phyloP scores from a whole-genome alignment of 2,797 vertebrate genomes.

The Gorsachius magnificus region DNA sequence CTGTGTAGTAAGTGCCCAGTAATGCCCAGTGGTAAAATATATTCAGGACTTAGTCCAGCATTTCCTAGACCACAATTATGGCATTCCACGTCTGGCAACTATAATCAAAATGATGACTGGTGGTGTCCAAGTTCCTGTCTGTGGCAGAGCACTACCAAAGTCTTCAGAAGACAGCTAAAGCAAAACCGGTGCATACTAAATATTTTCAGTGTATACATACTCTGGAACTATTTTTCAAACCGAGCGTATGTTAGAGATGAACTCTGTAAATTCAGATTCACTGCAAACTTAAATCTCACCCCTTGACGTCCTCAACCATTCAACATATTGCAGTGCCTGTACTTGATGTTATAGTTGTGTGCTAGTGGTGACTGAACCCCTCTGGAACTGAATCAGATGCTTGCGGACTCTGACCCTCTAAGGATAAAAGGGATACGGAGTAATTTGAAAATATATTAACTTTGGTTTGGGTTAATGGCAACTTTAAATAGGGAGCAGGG shows the following conservation, averaged over 20 bases:
- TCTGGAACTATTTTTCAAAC: not conserved
- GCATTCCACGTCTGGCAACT: not conserved
- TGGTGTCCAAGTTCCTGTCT: not conserved
- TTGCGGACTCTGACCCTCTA: not conserved
- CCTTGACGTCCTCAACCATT: not conserved
- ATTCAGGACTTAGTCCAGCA: not conserved
- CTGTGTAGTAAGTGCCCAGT: not conserved
- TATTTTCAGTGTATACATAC: not conserved
- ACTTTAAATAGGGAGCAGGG: not conserved
- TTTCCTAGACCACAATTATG: not conserved
- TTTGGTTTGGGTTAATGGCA: not conserved
- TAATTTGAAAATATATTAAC: not conserved
- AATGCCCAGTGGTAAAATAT: not conserved
- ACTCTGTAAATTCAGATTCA: not conserved
- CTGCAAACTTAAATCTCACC: not conserved
- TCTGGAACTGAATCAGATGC: not conserved
- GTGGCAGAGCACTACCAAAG: not conserved
- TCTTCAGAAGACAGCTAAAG: not conserved
- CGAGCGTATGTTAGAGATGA: not conserved
- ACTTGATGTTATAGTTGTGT: not conserved
- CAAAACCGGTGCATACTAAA: not conserved
- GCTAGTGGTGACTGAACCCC: not conserved
- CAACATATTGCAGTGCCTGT: not conserved
- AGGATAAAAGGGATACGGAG: not conserved
- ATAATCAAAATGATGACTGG: not conserved